These are phyloP conservation scores for Oryctolagus cuniculus DNA, from an alignment of 2,113 vertebrate species.

Conservation along the genomic window mOryCun1.1 NC_091434.1:14780001-14780500, in stretches of 20 bases:
- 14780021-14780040: not conserved
- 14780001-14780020: rapidly evolving
- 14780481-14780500: not conserved
- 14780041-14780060: not conserved
- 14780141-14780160: no score
- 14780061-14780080: not conserved
- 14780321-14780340: rapidly evolving
- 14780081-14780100: rapidly evolving
- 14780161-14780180: no score
- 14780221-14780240: not conserved
- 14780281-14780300: not conserved
- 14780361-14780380: not conserved
- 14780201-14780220: no score
- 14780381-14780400: not conserved
- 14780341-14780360: rapidly evolving
- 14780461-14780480: not conserved
- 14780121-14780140: not conserved
- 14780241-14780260: not conserved
- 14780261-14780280: not conserved
- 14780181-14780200: no score
- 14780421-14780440: not conserved
- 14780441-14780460: not conserved
- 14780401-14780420: not conserved
- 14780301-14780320: not conserved
- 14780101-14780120: not conserved